phyloP scores from a whole-genome alignment of 2,797 vertebrate species.

The Pterois miles region DNA sequence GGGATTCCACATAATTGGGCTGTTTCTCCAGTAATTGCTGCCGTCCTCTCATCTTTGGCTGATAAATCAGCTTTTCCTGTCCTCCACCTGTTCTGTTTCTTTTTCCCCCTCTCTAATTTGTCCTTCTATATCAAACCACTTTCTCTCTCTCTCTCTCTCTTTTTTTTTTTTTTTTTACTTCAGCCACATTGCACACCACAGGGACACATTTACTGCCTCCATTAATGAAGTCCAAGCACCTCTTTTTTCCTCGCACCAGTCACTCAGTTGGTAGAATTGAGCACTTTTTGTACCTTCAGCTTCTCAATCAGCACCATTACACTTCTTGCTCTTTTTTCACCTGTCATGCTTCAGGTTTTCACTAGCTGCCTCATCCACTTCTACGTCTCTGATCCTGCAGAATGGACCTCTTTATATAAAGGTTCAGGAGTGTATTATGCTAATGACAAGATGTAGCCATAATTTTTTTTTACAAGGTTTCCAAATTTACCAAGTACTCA shows the following conservation, averaged over 20 bases:
- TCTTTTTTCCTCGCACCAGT: slow-evolving; percentile 12
- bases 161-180: not conserved
- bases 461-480: not conserved
- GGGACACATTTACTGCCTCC: slow-evolving; percentile 10
- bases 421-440: not conserved
- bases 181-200: slow-evolving; percentile 28
- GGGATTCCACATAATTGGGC: slow-evolving; percentile 62
- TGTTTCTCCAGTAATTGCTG: slow-evolving; percentile 63
- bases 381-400: not conserved
- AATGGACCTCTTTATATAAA: not conserved
- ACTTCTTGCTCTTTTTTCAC: not conserved
- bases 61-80: slow-evolving; percentile 47
- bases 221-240: slow-evolving; percentile 14
- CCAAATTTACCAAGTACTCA: not conserved
- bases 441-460: not conserved
- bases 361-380: not conserved
- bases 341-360: slow-evolving; percentile 18
- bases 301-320: slow-evolving; percentile 23
- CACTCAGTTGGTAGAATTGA: slow-evolving; percentile 12
- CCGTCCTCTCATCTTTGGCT: slow-evolving; percentile 48
- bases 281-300: slow-evolving; percentile 19
- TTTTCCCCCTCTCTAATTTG: slow-evolving; percentile 7
- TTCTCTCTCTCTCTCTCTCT: too few species aligned
- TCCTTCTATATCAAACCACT: slow-evolving; percentile 23
- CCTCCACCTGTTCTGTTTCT: slow-evolving; percentile 34